Percentiles rank a stretch among this genome's conserved stretches.
Evolutionary conservation across 1,140 invertebrate genomes (phyloP).

Genomic region (Eupeodes corollae): DNA sequence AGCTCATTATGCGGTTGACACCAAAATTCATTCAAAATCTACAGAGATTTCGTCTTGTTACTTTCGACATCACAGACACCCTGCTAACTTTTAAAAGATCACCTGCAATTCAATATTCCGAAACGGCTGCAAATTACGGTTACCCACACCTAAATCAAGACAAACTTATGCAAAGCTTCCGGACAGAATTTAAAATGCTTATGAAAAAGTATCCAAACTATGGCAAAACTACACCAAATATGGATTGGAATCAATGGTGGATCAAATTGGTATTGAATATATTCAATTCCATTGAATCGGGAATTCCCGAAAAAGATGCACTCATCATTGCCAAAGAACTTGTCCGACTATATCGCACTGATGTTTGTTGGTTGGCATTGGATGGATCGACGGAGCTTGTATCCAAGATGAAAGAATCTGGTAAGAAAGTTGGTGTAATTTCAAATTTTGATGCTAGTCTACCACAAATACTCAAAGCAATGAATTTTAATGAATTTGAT

Average conservation of each 20-base stretch:
- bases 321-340: conserved; percentile 13
- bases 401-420: conserved; percentile 12
- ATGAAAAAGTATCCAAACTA: conserved; percentile 21
- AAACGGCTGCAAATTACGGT: conserved; percentile 54
- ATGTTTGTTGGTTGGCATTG: conserved; percentile 19
- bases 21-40: conserved; percentile 23
- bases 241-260: conserved; percentile 31
- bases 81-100: conserved; percentile 55
- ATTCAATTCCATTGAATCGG: conserved; percentile 13
- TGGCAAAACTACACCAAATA: conserved; percentile 13
- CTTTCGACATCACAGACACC: conserved; percentile 83
- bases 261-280: conserved; percentile 16
- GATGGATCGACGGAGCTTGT: conserved; percentile 19
- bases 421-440: conserved; percentile 27
- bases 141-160: conserved; percentile 42
- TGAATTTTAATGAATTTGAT: conserved; percentile 24
- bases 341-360: conserved; percentile 18
- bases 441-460: conserved; percentile 33
- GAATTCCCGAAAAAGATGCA: conserved; percentile 2
- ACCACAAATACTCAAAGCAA: conserved; percentile 13
- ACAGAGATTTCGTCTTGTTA: conserved; percentile 50
- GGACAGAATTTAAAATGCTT: conserved; percentile 21
- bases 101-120: conserved; percentile 58
- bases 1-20: not conserved
- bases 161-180: conserved; percentile 41